Evolutionary conservation across 2,888 invertebrate species (phyloP), one percentile per base, ranked within the genome.

Genomic region (Pollenia amentaria): DNA sequence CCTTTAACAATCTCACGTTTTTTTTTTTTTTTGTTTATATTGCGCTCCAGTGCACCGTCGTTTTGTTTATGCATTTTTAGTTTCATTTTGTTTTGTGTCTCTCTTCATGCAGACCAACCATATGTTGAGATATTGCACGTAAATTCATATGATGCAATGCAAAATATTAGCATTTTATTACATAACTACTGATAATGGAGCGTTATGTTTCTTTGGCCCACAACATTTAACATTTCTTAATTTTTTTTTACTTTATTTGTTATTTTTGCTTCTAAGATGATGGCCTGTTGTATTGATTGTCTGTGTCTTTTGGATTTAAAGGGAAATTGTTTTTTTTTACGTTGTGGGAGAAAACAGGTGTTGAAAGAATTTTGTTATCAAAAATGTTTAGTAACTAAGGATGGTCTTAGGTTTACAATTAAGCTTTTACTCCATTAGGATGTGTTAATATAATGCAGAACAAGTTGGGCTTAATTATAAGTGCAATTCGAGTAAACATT

Each of bases 1-100:
- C 51, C 60, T 84, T 79, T 62, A 78, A 53, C 72, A 84, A 84
- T 84, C 84, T 84, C 84, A 84, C 84, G 84, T 75, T 84, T 84
- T 29, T 60, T n/a, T n/a, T n/a, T n/a, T n/a, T n/a, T n/a, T n/a
- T n/a, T n/a, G n/a, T n/a, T 57, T 48, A 79, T 79, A 67, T 73
- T 73, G 78, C 42, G 18, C 48, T 60, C 40, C 64, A 65, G 42
- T 60, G 72, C 57, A 38, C 44, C 55, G 12, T 38, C 42, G n/a
- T 60, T 44, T 67, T 53, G 16, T 8, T 29, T 6, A 29, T 29
- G 29, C 29, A 3, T 29, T 29, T 18, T 65, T 29, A 51, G 51
- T 72, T 77, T 42, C 44, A 14, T 48, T 44, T 42, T 44, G 16
- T 44, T 70, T 70, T 38, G 3, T 53, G 53, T 72, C 29, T 64